A percentile compares a stretch with the other conserved stretches of the same genome.
These are phyloP conservation scores for Fringilla coelebs DNA, from an alignment of 2,797 vertebrate genomes.

Conservation along the genomic window DNA sequence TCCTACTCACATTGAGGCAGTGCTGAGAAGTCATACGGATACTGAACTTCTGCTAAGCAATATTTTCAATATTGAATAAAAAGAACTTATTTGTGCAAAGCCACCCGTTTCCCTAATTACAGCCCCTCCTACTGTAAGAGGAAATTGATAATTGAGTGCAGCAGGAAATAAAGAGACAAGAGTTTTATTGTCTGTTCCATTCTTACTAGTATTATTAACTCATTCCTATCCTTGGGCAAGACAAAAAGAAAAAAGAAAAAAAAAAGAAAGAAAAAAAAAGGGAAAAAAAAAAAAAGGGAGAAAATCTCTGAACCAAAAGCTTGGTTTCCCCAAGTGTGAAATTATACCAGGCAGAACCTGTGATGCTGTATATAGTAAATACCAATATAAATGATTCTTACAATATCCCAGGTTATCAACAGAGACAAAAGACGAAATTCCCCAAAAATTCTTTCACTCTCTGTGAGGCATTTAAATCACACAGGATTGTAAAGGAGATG, in stretches of 20 bases:
- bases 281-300: fast-evolving
- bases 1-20: neutral
- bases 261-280: too few species aligned
- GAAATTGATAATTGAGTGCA: slow-evolving; percentile 15
- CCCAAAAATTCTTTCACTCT: neutral
- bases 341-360: neutral
- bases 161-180: slow-evolving; percentile 13
- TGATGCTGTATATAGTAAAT: neutral
- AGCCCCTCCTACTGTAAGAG: slow-evolving; percentile 14
- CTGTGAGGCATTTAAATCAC: neutral
- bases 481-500: neutral
- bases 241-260: too few species aligned
- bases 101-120: neutral
- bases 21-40: neutral
- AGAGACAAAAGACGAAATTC: neutral
- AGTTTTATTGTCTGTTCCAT: neutral
- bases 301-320: too few species aligned
- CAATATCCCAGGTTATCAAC: neutral
- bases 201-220: neutral
- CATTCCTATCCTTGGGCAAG: neutral
- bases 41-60: neutral
- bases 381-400: neutral
- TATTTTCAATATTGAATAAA: neutral
- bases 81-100: slow-evolving; percentile 15
- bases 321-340: neutral